Conservation (phyloP, 2,113 vertebrate species). For the Thymallus thymallus region DNA sequence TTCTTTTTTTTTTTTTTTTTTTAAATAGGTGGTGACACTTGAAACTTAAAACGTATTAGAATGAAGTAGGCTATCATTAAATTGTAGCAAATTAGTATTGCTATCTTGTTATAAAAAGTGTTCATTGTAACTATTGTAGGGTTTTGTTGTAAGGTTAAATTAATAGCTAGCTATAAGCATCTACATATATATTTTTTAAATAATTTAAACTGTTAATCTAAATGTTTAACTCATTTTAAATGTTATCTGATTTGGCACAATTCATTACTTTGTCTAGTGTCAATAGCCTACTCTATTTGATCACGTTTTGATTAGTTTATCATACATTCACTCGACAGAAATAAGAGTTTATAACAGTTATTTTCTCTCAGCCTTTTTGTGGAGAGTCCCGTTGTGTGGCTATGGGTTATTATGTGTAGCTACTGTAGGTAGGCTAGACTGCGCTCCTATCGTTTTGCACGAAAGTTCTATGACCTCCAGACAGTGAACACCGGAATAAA, state of each 20-base stretch:
- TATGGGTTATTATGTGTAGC: neutral
- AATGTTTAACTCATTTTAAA: too few relatives aligned
- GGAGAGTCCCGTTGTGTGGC: neutral
- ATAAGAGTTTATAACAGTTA: neutral
- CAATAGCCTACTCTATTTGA: neutral
- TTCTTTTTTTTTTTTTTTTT: too few relatives aligned
- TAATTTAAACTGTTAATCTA: neutral
- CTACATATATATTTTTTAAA: neutral
- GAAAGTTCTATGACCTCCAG: constrained; percentile 41
- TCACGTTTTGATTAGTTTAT: neutral
- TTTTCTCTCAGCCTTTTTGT: neutral
- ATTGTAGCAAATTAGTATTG: neutral
- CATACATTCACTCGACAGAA: neutral
- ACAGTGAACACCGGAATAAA: neutral
- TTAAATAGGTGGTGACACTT: neutral
- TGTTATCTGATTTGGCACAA: neutral
- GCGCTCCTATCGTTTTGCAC: constrained; percentile 21
- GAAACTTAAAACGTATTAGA: neutral
- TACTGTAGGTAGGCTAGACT: neutral
- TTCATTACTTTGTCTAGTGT: neutral
- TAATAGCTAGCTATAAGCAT: neutral
- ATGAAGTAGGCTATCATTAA: neutral
- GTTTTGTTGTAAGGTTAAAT: too few relatives aligned
- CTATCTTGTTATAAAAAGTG: neutral
- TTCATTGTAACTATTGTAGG: neutral